These are phyloP conservation scores for Dasyprocta punctata DNA, from an alignment of 2,113 vertebrate genomes.

Conservation along the genomic window DNA sequence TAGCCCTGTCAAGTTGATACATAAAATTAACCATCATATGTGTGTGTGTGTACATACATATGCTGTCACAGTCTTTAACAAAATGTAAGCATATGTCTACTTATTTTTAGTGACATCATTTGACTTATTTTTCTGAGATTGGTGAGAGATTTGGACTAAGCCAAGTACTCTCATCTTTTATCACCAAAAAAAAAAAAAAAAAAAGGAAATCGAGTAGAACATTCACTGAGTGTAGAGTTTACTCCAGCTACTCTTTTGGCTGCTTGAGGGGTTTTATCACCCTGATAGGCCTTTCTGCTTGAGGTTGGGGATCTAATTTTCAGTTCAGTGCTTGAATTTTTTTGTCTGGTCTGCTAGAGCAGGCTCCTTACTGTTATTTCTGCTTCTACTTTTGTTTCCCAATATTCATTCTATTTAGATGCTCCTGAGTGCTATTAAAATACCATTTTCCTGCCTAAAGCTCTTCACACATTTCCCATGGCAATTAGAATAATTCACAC, in stretches of 20 bases:
- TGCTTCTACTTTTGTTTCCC: not conserved
- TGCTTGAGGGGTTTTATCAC: not conserved
- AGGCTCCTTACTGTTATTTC: not conserved
- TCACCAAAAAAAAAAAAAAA: not conserved
- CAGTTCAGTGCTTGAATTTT: not conserved
- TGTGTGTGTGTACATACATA: not conserved
- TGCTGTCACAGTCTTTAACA: not conserved
- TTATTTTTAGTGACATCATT: not conserved
- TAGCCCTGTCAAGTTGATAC: not conserved
- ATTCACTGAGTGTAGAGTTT: not conserved
- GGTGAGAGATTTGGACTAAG: slow-evolving; percentile 11
- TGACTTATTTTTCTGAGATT: slow-evolving; percentile 4
- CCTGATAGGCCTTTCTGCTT: not conserved
- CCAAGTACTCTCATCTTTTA: not conserved
- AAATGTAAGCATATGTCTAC: not conserved
- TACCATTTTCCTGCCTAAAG: not conserved
- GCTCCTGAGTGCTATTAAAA: slow-evolving; percentile 8
- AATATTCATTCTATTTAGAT: not conserved
- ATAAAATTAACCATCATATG: not conserved
- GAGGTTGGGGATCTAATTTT: not conserved
- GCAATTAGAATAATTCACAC: slow-evolving; percentile 15
- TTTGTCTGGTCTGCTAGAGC: not conserved
- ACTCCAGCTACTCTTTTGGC: not conserved
- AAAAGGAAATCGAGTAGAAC: not conserved
- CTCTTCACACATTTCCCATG: not conserved